These are phyloP conservation scores for Bombycilla garrulus DNA, from an alignment of 2,113 vertebrate genomes.

Conservation along the genomic window DNA sequence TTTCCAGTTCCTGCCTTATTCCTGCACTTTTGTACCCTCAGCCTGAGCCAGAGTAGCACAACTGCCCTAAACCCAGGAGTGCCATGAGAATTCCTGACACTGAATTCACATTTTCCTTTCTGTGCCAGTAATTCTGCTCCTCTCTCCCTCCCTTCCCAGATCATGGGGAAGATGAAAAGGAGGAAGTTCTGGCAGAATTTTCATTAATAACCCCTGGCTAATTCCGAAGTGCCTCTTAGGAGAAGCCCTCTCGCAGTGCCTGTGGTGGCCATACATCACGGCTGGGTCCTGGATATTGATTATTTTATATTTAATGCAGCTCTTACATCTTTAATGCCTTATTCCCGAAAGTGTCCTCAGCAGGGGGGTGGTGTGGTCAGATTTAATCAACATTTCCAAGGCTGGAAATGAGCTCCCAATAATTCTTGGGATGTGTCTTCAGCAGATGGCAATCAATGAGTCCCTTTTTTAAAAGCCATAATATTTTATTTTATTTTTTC, in stretches of 20 bases:
- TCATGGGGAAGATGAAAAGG: background rate
- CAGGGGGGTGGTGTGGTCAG: background rate
- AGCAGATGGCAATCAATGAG: background rate
- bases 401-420: constrained; percentile 27
- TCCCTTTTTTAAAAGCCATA: background rate
- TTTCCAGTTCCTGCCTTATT: background rate
- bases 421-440: background rate
- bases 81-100: background rate
- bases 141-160: background rate
- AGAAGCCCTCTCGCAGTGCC: background rate
- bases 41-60: accelerated
- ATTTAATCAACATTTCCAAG: constrained; percentile 23
- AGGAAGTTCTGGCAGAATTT: background rate
- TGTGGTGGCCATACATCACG: background rate
- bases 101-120: background rate
- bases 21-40: background rate
- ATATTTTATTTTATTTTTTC: background rate
- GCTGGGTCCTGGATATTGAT: background rate
- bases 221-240: background rate
- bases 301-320: constrained; percentile 7
- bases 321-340: constrained; percentile 46
- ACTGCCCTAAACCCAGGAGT: background rate
- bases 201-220: background rate
- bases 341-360: constrained; percentile 50
- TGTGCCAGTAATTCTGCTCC: background rate